phyloP scores from a whole-genome alignment of 2,113 vertebrate genomes.

The Hoplias malabaricus region DNA sequence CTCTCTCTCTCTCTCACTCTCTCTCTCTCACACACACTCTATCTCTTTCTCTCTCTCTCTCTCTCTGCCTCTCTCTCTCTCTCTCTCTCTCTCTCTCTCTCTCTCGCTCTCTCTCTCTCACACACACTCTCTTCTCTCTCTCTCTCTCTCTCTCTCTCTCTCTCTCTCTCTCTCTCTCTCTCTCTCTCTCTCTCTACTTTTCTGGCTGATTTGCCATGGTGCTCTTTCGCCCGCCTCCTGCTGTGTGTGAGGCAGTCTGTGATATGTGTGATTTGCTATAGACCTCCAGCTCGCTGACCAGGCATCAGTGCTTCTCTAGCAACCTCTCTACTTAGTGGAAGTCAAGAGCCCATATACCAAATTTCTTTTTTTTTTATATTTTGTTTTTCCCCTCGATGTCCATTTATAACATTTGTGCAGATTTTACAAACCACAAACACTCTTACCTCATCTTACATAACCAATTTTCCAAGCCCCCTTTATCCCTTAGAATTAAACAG shows the following conservation, averaged over 20 bases:
- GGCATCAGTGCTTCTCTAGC: conserved; percentile 16
- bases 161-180: background rate
- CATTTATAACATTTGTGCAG: too few relatives aligned
- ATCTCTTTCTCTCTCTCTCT: background rate
- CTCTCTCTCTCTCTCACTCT: background rate
- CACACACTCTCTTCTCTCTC: background rate
- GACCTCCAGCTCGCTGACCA: conserved; percentile 32
- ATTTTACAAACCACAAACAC: too few relatives aligned
- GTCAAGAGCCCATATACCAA: background rate
- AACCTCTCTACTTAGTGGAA: conserved; percentile 16
- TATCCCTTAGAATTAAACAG: too few relatives aligned
- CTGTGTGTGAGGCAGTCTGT: conserved; percentile 39
- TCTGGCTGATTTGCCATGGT: conserved; percentile 17
- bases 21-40: background rate
- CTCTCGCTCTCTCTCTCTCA: background rate
- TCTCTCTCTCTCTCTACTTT: background rate
- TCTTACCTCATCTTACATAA: too few relatives aligned
- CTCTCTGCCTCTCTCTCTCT: background rate
- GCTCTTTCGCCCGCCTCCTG: conserved; percentile 31
- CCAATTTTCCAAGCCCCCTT: too few relatives aligned
- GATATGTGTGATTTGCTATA: conserved; percentile 31
- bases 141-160: conserved; percentile 4
- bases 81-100: background rate
- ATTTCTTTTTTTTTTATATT: too few relatives aligned
- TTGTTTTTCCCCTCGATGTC: too few relatives aligned